Conservation (phyloP, 2,888 invertebrate species). For the Ectemnius continuus region DNA sequence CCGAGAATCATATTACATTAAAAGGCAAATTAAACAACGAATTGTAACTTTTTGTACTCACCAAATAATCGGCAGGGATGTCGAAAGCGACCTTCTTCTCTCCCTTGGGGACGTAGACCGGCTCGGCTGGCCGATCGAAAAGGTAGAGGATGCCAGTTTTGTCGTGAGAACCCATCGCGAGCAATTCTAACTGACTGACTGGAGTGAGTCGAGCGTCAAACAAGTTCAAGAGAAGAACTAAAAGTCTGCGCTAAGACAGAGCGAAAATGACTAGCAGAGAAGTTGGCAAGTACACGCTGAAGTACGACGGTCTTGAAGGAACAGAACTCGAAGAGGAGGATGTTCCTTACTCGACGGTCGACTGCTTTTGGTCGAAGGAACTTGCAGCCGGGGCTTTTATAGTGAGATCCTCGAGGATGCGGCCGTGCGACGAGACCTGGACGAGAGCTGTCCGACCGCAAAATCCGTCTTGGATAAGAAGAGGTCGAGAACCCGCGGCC, state of each 20-base stretch:
- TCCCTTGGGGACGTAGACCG: constrained; percentile 88
- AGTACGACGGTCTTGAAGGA: not conserved
- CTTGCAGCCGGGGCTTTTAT: constrained; percentile 25
- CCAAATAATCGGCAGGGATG: constrained; percentile 83
- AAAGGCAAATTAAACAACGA: too few relatives aligned
- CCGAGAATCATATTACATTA: too few relatives aligned
- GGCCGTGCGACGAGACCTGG: constrained; percentile 16
- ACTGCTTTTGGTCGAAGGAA: not conserved
- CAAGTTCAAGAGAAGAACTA: not conserved
- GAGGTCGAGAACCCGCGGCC: constrained; percentile 3
- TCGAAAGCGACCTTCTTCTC: constrained; percentile 82
- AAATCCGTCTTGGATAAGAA: constrained; percentile 31
- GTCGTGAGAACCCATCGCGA: constrained; percentile 30
- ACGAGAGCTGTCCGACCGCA: constrained; percentile 41
- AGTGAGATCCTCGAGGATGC: constrained; percentile 35
- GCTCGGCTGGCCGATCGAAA: constrained; percentile 88
- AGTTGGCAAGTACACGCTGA: not conserved
- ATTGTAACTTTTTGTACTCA: constrained; percentile 75
- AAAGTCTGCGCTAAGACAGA: not conserved
- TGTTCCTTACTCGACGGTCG: not conserved
- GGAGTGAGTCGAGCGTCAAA: not conserved
- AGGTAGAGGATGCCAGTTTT: constrained; percentile 75
- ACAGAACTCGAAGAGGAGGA: not conserved
- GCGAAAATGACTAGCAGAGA: not conserved
- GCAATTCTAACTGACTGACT: constrained; percentile 6